Conservation (phyloP, 1,140 invertebrate genomes). For the Panonychus citri region DNA sequence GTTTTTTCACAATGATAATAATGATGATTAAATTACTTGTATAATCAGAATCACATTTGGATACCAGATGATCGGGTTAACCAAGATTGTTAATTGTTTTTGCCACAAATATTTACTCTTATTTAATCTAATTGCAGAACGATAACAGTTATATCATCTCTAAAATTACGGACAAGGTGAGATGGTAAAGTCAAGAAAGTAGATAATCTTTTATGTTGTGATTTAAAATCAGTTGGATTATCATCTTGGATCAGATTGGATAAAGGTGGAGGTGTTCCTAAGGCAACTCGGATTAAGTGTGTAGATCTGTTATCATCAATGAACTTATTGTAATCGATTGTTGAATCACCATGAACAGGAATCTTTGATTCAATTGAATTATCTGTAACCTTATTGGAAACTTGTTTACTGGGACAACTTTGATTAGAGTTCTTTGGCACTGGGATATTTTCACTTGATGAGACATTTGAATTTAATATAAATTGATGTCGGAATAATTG, state of each 20-base stretch:
- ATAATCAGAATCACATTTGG: too few relatives aligned
- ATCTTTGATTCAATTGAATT: conserved; percentile 35
- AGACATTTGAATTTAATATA: too few relatives aligned
- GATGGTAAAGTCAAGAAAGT: conserved; percentile 58
- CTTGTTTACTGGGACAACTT: not conserved
- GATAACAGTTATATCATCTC: conserved; percentile 74
- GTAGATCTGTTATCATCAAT: conserved; percentile 65
- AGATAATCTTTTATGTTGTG: conserved; percentile 47
- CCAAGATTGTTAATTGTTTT: too few relatives aligned
- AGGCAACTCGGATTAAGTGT: conserved; percentile 69
- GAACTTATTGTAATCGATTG: conserved; percentile 33
- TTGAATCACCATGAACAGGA: conserved; percentile 32
- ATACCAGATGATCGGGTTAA: too few relatives aligned
- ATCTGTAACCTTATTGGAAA: conserved; percentile 11
- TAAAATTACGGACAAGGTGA: conserved; percentile 56
- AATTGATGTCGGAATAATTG: conserved; percentile 34
- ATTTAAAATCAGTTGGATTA: not conserved
- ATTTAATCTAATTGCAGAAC: conserved; percentile 28
- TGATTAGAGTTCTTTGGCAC: too few relatives aligned
- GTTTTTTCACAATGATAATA: too few relatives aligned
- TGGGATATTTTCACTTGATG: too few relatives aligned
- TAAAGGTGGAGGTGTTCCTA: conserved; percentile 57
- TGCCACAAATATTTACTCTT: not conserved
- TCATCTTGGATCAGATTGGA: conserved; percentile 31
- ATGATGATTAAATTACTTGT: too few relatives aligned